Evolutionary conservation across 2,797 vertebrate genomes (phyloP).

Genomic region (Carapus acus): DNA sequence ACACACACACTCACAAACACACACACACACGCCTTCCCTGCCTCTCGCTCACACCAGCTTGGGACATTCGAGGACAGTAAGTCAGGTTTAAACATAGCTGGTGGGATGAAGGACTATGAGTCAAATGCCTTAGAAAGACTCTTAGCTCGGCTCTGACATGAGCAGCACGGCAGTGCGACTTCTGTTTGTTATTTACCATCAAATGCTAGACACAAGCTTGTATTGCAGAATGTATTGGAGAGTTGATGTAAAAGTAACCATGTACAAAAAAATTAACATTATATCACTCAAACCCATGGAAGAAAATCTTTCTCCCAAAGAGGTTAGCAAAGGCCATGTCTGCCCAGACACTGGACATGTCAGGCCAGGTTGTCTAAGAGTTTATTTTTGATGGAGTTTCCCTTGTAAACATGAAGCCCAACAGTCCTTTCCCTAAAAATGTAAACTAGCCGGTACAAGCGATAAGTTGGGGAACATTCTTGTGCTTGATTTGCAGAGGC

Average conservation of each 20-base stretch:
- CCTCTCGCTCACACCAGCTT: conserved; percentile 12
- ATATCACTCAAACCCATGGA: conserved; percentile 60
- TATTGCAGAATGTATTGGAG: conserved; percentile 33
- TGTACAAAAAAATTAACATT: conserved; percentile 60
- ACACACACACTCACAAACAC: too few relatives aligned
- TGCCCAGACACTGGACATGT: conserved; percentile 46
- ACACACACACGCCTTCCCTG: neutral
- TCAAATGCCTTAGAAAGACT: conserved; percentile 27
- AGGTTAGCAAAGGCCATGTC: conserved; percentile 42
- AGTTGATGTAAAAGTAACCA: conserved; percentile 33
- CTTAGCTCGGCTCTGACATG: conserved; percentile 18
- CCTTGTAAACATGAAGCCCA: conserved; percentile 31
- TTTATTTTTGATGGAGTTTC: conserved; percentile 45
- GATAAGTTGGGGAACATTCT: conserved; percentile 16
- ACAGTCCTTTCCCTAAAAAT: conserved; percentile 28
- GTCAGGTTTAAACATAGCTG: conserved; percentile 27
- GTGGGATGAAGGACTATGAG: conserved; percentile 17
- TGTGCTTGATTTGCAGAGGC: conserved; percentile 25
- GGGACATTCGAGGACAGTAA: conserved; percentile 24
- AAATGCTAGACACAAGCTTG: conserved; percentile 26
- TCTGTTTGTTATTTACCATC: conserved; percentile 41
- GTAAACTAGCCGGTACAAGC: conserved; percentile 35
- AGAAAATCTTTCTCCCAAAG: conserved; percentile 39
- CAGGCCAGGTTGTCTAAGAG: conserved; percentile 40
- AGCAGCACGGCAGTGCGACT: conserved; percentile 14